Conservation (phyloP, 2,113 vertebrate species). For the Ochotona curzoniae region DNA sequence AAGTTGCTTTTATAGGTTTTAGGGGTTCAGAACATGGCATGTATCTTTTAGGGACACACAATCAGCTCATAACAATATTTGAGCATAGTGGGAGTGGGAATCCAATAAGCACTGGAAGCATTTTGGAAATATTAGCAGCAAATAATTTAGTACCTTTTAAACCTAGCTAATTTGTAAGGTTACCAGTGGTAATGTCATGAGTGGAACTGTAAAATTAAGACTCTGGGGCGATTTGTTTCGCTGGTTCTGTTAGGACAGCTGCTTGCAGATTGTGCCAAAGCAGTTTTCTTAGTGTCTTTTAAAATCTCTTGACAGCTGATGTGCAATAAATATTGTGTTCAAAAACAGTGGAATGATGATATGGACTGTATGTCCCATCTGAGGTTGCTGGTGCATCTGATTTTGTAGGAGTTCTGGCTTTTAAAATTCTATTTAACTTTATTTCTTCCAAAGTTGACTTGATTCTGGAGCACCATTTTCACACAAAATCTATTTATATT, state of each 20-base stretch:
- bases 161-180: neutral
- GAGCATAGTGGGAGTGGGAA: neutral
- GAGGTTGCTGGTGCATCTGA: neutral
- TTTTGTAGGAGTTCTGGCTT: neutral
- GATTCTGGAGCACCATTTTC: neutral
- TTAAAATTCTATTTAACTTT: neutral
- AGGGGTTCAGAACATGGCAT: neutral
- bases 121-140: neutral
- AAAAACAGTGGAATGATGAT: neutral
- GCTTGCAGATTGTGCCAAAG: neutral
- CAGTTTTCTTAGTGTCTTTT: neutral
- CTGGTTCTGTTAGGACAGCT: neutral
- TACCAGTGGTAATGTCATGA: neutral
- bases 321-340: neutral
- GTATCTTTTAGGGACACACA: neutral
- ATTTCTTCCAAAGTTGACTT: neutral
- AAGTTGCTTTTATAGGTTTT: neutral
- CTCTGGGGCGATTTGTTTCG: neutral
- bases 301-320: neutral
- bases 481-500: neutral
- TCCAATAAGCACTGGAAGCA: neutral
- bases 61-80: neutral
- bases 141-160: neutral
- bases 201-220: neutral
- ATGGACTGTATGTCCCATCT: no score